phyloP scores from a whole-genome alignment of 1,140 invertebrate species.

The Drosophila burlai region DNA sequence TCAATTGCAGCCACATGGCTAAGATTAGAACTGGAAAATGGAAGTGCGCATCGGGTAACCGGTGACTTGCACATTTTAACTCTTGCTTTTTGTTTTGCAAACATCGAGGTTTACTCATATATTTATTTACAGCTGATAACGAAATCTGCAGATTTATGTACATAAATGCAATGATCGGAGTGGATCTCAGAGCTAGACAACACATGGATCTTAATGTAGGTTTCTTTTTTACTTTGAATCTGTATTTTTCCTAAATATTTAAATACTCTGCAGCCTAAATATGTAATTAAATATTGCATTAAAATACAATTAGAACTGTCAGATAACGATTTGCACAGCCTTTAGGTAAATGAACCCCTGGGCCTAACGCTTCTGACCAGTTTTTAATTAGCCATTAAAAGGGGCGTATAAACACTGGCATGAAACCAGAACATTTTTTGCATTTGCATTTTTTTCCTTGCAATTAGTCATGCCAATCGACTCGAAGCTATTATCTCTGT shows the following conservation, averaged over 20 bases:
- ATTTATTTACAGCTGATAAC: neutral
- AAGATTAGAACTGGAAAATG: slow-evolving; percentile 25
- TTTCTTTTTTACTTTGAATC: neutral
- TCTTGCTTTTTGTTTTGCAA: neutral
- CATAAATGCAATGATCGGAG: neutral
- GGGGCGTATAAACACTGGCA: slow-evolving; percentile 5
- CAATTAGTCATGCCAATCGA: slow-evolving; percentile 20
- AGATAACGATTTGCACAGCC: neutral
- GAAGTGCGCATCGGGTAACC: slow-evolving; percentile 15
- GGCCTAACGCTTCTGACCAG: neutral
- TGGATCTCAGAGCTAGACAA: neutral
- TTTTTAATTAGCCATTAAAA: slow-evolving; percentile 6
- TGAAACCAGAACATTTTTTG: neutral
- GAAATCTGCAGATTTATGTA: too few species aligned
- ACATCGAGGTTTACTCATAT: neutral
- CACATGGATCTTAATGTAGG: neutral
- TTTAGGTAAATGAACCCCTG: neutral
- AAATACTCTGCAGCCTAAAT: neutral
- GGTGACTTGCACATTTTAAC: slow-evolving; percentile 9
- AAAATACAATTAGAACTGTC: neutral
- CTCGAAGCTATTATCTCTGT: slow-evolving; percentile 3
- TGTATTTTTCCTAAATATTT: neutral
- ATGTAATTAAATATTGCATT: neutral
- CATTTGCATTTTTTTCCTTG: slow-evolving; percentile 18
- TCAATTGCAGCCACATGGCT: slow-evolving; percentile 39